Evolutionary conservation across 2,797 vertebrate genomes (phyloP), one percentile per base, ranked within the genome.

Genomic region (Ispidina picta): DNA sequence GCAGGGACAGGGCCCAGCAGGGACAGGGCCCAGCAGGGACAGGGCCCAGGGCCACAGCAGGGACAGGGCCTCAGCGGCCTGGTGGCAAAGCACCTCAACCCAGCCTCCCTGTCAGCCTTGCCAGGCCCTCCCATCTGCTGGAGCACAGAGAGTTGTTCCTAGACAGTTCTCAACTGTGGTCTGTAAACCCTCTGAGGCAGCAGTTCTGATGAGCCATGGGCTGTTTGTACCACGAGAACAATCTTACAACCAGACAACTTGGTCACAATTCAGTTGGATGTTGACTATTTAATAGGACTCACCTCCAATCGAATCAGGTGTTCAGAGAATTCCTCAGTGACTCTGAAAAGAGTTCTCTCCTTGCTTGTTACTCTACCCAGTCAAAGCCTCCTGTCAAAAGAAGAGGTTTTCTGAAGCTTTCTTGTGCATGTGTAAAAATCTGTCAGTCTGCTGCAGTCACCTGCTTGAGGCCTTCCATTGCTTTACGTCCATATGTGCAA

Each of bases 371-470:
- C 88, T 60, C 60, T n/a, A 82, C 6, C 15, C 48, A 41, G 25
- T n/a, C 65, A 66, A 92, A 94, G 43, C 64, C 59, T 90, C 41
- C n/a, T 68, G 80, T 76, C 7, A 41, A 76, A 88, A 37, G 23
- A 56, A 0, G 7, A 62, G 66, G 21, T 41, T 79, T 82, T 59
- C 64, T 86, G 72, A 72, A 58, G 44, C 48, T 92, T 64, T 81
- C 2, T 39, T 12, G 6, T 54, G 28, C 35, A 2, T 31, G 10
- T 60, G 8, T 81, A 22, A 72, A 46, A 51, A 77, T 70, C 22
- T 83, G 80, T 28, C 79, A 75, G 56, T 51, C 59, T 90, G 71
- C 72, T 88, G 82, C 90, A 63, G 59, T 93, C 69, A 74, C 76
- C 70, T 72, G 56, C 84, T 92, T 63, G 59, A 83, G 75, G 89